Percentiles rank a stretch among this genome's conserved stretches.
Conservation (phyloP, 2,888 invertebrate genomes). For the Sinelater perroti region DNA sequence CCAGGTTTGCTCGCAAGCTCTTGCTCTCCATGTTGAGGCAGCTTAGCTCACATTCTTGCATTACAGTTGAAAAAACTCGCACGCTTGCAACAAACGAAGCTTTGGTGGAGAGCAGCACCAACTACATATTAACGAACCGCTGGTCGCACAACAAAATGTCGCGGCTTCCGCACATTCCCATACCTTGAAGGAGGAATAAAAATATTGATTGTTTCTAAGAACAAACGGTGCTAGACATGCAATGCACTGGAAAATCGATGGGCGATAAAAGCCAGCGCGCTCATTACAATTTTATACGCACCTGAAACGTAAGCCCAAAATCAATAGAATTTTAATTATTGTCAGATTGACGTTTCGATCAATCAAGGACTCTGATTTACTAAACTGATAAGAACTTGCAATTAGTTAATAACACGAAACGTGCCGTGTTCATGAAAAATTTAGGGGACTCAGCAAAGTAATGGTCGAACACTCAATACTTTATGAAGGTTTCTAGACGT, state of each 20-base stretch:
- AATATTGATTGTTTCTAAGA: constrained; percentile 54
- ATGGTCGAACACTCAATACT: no score
- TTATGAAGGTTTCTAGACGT: no score
- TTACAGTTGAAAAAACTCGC: no score
- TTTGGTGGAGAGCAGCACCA: no score
- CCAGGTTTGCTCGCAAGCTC: constrained; percentile 41
- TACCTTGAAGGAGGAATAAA: constrained; percentile 40
- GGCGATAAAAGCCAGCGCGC: constrained; percentile 21
- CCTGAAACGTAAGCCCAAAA: constrained; percentile 25
- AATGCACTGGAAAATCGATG: constrained; percentile 43
- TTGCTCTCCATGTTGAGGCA: constrained; percentile 42
- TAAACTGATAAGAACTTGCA: no score
- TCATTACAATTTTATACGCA: constrained; percentile 29
- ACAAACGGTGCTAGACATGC: constrained; percentile 49
- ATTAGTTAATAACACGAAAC: no score
- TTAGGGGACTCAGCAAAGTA: no score
- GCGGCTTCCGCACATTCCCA: constrained; percentile 13
- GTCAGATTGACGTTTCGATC: constrained; percentile 29
- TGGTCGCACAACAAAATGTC: constrained; percentile 18
- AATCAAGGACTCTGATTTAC: no score
- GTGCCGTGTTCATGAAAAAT: no score
- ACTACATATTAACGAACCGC: background rate
- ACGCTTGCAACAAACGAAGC: no score
- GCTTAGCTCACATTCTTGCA: constrained; percentile 13
- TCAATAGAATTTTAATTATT: constrained; percentile 26